Percentiles rank a stretch among this genome's conserved stretches.
phyloP scores from a whole-genome alignment of 2,797 vertebrate species.

The Champsocephalus esox region DNA sequence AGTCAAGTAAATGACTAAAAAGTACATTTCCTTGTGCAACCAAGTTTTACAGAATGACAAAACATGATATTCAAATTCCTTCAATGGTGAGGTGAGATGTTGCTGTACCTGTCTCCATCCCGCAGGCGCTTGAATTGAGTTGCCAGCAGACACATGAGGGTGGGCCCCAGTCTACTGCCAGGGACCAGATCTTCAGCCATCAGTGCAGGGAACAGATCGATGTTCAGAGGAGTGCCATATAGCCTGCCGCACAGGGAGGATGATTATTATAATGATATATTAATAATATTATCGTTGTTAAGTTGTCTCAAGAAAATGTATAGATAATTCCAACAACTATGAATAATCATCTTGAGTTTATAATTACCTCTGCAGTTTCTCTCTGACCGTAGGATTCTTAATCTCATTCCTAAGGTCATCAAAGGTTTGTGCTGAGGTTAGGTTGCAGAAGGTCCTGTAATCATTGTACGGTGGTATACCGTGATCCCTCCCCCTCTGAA shows the following conservation, averaged over 20 bases:
- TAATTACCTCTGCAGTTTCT: slow-evolving; percentile 91
- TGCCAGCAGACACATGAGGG: slow-evolving; percentile 93
- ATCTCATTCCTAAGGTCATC: slow-evolving; percentile 97
- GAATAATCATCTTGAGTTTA: background rate
- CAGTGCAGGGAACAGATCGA: slow-evolving; percentile 97
- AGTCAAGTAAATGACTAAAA: too few relatives aligned
- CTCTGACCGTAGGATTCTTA: slow-evolving; percentile 90
- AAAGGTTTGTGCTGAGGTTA: slow-evolving; percentile 91
- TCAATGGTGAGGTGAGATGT: background rate
- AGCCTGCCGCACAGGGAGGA: slow-evolving; percentile 78
- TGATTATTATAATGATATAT: too few relatives aligned
- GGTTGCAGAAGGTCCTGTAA: slow-evolving; percentile 96
- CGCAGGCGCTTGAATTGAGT: slow-evolving; percentile 92
- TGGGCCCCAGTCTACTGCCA: slow-evolving; percentile 94
- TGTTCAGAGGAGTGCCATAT: slow-evolving; percentile 93
- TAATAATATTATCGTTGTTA: background rate
- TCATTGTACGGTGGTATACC: slow-evolving; percentile 98
- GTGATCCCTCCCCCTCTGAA: slow-evolving; percentile 96
- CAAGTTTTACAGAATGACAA: too few relatives aligned
- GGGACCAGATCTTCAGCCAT: slow-evolving; percentile 97
- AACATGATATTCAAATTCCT: too few relatives aligned
- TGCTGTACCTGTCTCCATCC: slow-evolving; percentile 93
- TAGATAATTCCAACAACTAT: background rate
- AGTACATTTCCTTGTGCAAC: too few relatives aligned
- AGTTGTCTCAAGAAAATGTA: background rate